These are phyloP conservation scores for Dolichallabes microphthalmus DNA, from an alignment of 2,113 vertebrate species.

Conservation along the genomic window DNA sequence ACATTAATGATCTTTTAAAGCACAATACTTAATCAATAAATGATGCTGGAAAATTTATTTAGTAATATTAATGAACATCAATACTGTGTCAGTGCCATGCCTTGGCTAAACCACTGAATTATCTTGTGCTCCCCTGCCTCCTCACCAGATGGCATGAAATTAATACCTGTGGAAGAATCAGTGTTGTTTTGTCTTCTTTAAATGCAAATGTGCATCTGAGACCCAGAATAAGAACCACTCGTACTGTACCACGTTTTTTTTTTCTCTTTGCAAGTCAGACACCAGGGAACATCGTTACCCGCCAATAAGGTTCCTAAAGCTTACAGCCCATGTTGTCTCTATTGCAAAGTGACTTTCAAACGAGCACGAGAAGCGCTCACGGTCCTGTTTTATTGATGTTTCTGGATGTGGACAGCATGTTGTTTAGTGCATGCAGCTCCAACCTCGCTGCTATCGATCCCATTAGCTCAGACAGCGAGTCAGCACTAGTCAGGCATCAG, in stretches of 20 bases:
- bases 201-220: background rate
- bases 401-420: conserved; percentile 6
- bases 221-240: background rate
- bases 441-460: conserved; percentile 43
- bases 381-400: conserved; percentile 16
- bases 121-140: conserved; percentile 38
- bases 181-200: background rate
- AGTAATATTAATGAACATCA: background rate
- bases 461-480: conserved; percentile 38
- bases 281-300: background rate
- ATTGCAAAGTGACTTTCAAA: conserved; percentile 20
- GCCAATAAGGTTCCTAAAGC: background rate
- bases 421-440: conserved; percentile 16
- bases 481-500: conserved; percentile 48
- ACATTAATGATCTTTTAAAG: background rate
- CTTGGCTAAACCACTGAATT: background rate
- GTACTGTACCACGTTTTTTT: no score
- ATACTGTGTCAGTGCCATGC: background rate
- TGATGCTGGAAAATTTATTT: background rate
- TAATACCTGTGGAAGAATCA: conserved; percentile 52
- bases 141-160: conserved; percentile 62
- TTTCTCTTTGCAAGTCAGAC: background rate
- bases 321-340: background rate
- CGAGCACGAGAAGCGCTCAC: background rate
- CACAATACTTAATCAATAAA: background rate